phyloP scores from a whole-genome alignment of 2,888 invertebrate genomes.

The Hermaeophaga mercurialis region DNA sequence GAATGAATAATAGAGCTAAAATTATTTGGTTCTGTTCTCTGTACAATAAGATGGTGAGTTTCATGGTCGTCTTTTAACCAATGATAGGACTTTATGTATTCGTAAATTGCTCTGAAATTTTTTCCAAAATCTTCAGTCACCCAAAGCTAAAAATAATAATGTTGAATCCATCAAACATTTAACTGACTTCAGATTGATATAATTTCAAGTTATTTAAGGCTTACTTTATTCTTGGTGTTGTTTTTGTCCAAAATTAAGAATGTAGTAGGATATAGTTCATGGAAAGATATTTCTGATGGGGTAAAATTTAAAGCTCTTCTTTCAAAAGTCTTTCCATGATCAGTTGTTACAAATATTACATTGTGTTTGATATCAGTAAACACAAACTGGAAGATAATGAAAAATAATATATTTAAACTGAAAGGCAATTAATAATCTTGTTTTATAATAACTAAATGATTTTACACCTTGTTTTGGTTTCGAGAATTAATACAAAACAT shows the following conservation, averaged over 20 bases:
- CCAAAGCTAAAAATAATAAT: conserved; percentile 68
- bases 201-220: conserved; percentile 20
- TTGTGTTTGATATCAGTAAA: conserved; percentile 82
- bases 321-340: conserved; percentile 73
- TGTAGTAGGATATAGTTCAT: conserved; percentile 70
- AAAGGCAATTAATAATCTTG: too few species aligned
- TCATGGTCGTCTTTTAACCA: conserved; percentile 65
- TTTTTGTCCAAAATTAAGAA: conserved; percentile 79
- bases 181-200: background rate
- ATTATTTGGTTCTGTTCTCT: conserved; percentile 69
- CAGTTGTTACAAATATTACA: conserved; percentile 74
- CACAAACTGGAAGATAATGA: conserved; percentile 70
- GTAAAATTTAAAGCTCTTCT: conserved; percentile 70
- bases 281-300: conserved; percentile 79
- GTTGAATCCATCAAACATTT: background rate
- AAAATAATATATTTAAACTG: too few species aligned
- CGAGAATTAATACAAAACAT: too few species aligned
- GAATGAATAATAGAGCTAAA: conserved; percentile 61
- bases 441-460: too few species aligned
- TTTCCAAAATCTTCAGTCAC: conserved; percentile 76
- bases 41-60: conserved; percentile 65
- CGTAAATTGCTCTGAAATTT: conserved; percentile 71
- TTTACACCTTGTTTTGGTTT: too few species aligned
- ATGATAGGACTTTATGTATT: conserved; percentile 77
- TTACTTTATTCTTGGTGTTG: conserved; percentile 66